Evolutionary conservation across 2,888 invertebrate genomes (phyloP).

Genomic region (Prionchulus punctatus): DNA sequence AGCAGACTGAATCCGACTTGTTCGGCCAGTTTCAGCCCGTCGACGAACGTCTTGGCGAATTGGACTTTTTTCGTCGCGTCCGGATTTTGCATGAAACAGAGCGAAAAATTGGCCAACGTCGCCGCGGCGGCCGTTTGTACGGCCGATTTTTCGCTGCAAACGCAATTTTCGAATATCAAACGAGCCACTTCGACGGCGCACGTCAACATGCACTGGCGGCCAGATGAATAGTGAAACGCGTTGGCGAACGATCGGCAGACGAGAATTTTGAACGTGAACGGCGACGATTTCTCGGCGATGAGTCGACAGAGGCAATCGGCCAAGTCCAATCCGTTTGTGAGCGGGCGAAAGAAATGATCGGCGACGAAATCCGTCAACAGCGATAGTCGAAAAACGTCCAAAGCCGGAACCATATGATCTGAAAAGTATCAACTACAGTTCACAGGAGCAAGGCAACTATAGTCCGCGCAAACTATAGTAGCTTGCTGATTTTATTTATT

Average conservation of each 20-base stretch:
- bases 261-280: background rate
- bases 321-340: background rate
- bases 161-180: background rate
- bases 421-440: constrained; percentile 16
- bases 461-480: no score
- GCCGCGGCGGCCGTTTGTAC: constrained; percentile 18
- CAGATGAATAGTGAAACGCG: background rate
- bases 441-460: no score
- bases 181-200: background rate
- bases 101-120: constrained; percentile 6
- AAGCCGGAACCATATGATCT: constrained; percentile 66
- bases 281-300: background rate
- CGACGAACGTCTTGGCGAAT: background rate
- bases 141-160: background rate
- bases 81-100: background rate
- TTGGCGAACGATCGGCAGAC: constrained; percentile 4
- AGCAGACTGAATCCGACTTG: constrained; percentile 19
- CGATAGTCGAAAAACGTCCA: constrained; percentile 69
- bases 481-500: no score
- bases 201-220: background rate
- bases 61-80: background rate
- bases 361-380: constrained; percentile 53
- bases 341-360: constrained; percentile 36
- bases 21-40: constrained; percentile 11
- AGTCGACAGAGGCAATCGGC: constrained; percentile 2